A percentile compares a stretch with the other conserved stretches of the same genome.
These are phyloP conservation scores for Patella depressa DNA, from an alignment of 2,888 invertebrate genomes.

Conservation along the genomic window DNA sequence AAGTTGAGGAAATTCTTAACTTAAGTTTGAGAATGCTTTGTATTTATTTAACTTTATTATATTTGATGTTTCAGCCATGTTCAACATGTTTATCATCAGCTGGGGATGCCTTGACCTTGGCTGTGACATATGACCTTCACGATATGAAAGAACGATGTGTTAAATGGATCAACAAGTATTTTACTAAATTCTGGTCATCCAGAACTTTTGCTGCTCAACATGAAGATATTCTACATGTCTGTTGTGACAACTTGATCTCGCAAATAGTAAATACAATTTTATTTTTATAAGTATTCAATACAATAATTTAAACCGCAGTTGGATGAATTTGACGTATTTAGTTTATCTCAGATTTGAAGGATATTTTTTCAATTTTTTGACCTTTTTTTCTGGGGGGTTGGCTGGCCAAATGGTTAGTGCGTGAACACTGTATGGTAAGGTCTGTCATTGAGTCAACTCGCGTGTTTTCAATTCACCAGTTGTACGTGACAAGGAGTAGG, in stretches of 20 bases:
- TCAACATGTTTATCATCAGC: slow-evolving; percentile 88
- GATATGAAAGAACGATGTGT: slow-evolving; percentile 89
- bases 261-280: slow-evolving; percentile 49
- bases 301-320: no score
- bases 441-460: no score
- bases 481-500: no score
- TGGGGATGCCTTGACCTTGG: slow-evolving; percentile 87
- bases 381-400: no score
- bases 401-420: no score
- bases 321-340: no score
- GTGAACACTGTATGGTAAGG: no score
- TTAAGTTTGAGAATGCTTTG: not conserved
- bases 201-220: slow-evolving; percentile 89
- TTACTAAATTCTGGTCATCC: slow-evolving; percentile 91
- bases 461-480: no score
- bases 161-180: slow-evolving; percentile 89
- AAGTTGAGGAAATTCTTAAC: no score
- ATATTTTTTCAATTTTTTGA: no score
- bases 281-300: not conserved
- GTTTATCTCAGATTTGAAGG: no score
- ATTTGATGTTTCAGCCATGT: slow-evolving; percentile 80
- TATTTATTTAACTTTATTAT: slow-evolving; percentile 14
- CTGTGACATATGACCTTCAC: slow-evolving; percentile 87
- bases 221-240: slow-evolving; percentile 75
- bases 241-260: slow-evolving; percentile 52